These are phyloP conservation scores for Tuta absoluta DNA, from an alignment of 2,888 invertebrate genomes.

Conservation along the genomic window DNA sequence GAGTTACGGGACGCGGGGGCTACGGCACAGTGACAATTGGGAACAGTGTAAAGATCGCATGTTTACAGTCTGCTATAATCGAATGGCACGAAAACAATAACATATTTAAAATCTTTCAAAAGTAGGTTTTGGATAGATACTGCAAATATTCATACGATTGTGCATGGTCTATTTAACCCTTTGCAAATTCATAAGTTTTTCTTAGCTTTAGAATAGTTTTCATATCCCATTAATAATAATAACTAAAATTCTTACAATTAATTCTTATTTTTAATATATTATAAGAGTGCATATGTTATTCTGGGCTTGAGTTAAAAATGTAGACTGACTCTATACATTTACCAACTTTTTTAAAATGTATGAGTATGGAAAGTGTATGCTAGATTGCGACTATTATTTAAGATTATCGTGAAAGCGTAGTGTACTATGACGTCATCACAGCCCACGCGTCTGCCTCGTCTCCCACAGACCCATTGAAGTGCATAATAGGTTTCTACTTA, in stretches of 20 bases:
- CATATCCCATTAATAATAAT: no score
- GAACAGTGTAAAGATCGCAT: background rate
- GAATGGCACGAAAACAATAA: background rate
- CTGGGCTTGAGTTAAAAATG: no score
- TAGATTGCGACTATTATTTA: no score
- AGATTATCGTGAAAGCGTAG: slow-evolving; percentile 1
- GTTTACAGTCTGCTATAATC: background rate
- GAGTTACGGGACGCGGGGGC: background rate
- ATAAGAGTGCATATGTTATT: no score
- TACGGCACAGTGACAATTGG: background rate
- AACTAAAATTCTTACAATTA: no score
- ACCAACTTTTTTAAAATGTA: background rate
- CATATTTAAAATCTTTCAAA: background rate
- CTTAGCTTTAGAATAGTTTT: no score
- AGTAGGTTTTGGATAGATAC: no score
- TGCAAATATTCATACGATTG: no score
- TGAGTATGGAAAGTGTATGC: background rate
- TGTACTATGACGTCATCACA: background rate
- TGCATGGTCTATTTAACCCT: no score
- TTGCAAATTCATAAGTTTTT: no score
- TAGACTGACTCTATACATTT: no score
- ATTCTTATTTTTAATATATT: no score
- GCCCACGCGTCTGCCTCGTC: background rate
- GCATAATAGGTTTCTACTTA: slow-evolving; percentile 9
- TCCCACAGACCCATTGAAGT: background rate